These are phyloP conservation scores for Torymus tubicola DNA, from an alignment of 2,888 invertebrate genomes.

Conservation along the genomic window DNA sequence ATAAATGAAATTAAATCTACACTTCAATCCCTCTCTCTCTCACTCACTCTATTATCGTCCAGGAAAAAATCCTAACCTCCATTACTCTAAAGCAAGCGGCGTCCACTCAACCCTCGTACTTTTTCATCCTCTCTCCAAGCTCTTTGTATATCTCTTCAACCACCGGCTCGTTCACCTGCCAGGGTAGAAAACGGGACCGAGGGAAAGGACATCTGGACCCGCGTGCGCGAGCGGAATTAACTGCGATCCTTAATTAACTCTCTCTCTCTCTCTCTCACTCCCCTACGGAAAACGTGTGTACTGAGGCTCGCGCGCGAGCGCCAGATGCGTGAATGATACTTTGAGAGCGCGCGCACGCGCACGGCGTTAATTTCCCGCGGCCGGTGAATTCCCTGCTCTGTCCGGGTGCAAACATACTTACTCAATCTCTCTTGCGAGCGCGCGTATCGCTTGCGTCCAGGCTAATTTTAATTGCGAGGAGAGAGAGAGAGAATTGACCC, in stretches of 20 bases:
- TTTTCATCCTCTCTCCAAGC: too few species aligned
- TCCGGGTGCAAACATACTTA: neutral
- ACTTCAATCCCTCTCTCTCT: too few species aligned
- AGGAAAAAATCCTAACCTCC: too few species aligned
- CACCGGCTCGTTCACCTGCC: neutral
- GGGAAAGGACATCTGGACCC: conserved; percentile 16
- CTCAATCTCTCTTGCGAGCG: too few species aligned
- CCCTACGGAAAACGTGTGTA: neutral
- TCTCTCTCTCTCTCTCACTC: neutral
- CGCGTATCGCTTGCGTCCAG: neutral
- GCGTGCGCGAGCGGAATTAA: conserved; percentile 14
- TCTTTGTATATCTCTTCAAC: neutral
- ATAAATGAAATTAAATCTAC: too few species aligned
- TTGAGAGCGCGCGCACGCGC: neutral
- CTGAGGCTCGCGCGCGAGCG: neutral
- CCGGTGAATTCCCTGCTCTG: neutral
- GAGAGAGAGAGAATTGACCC: neutral
- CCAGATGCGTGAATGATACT: conserved; percentile 36
- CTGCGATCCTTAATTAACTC: conserved; percentile 31
- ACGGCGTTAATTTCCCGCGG: conserved; percentile 22
- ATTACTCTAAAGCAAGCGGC: too few species aligned
- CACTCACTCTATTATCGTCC: too few species aligned
- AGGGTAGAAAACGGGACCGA: too few species aligned
- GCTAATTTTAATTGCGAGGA: conserved; percentile 33
- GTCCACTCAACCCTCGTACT: too few species aligned